Base-by-base conservation (phyloP, 2,113 vertebrate species). In the Cyphomyrus discorhynchus region DNA sequence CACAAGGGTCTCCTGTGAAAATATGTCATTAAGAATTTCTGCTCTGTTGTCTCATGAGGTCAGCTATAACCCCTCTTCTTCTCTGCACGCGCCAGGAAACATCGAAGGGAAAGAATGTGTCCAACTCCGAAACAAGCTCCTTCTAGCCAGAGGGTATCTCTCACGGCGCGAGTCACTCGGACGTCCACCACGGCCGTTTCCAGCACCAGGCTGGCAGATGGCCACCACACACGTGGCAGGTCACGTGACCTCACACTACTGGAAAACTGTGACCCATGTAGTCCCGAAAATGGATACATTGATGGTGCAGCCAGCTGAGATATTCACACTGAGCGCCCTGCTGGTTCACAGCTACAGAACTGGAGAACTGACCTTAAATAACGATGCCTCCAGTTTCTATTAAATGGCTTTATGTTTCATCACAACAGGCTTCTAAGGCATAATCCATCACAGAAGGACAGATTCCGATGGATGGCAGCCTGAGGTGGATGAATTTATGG, bases 191-290 rank as follows among this genome's bases (percentile, higher is more conserved):
- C 5, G 5, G 27, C n/a, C 31, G 2, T 13, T 74, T 74, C 70
- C 70, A 74, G 31, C 27, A 17, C 74, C 35, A 7, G 31, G 31
- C 35, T 80, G 89, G 83, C 77, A 89, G 87, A 85, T 90, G 84
- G 89, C 35, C 35, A 39, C 35, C 42, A 80, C 74, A 88, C 74
- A 66, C 35, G 62, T 49, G 24, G 88, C 35, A 39, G 77, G 90
- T 92, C 87, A 92, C 31, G 85, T 91, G 88, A 89, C 19, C 53
- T 50, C 92, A 92, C 91, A 89, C 92, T 91, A 89, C 31, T 90
- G 92, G 93, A 47, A 85, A 49, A 21, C 45, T 15, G 74, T 82
- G 70, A 53, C 62, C 82, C 46, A 21, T 13, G 21, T 15, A 15
- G 42, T 21, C 11, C 9, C 3, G 24, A 47, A 50, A 13, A 50